Base-by-base conservation (phyloP, 2,888 invertebrate species). In the Trachelus iudaicus region DNA sequence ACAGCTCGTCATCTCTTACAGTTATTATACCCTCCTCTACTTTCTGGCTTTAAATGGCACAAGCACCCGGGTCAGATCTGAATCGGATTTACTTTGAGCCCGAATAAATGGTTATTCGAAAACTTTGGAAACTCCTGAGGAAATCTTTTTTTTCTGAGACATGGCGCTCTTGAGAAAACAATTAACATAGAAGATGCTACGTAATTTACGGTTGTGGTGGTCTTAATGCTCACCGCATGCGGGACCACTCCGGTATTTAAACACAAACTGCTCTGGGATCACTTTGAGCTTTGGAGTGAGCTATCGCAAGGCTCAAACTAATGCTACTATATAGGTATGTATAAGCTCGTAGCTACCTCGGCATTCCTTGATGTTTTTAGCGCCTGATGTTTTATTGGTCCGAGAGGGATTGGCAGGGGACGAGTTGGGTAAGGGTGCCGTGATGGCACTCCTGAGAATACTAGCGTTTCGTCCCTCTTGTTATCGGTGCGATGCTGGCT, bases 371-470 rank as follows among this genome's bases (percentile, higher is more conserved):
- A 74, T 74, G 34, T 34, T 34, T 34, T 74, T 74, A 34, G 1
- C 34, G 34, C 34, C 74, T 35, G 35, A 80, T 86, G 82, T 82
- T 87, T 87, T 86, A 87, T 87, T 79, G 84, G 80, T 77, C 82
- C 82, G 81, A 79, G 75, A 40, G 73, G 69, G 34, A 37, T 75
- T 12, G 40, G 75, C 11, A n/a, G 78, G 71, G 73, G 34, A 4
- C 23, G 9, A 56, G 40, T 56, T 23, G 40, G 40, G 40, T 56
- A 56, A 69, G 85, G 83, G 83, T 78, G 82, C 81, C 79, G 84
- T 84, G 85, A 85, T 85, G 77, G 84, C 76, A 81, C 86, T 83
- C 85, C 33, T 76, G 86, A 84, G 85, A 81, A 83, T 82, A 79
- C 79, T 34, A 75, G 73, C 30, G 75, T 76, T 69, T 81, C 83